Conservation (phyloP, 2,888 invertebrate species). For the Agrilus mali region DNA sequence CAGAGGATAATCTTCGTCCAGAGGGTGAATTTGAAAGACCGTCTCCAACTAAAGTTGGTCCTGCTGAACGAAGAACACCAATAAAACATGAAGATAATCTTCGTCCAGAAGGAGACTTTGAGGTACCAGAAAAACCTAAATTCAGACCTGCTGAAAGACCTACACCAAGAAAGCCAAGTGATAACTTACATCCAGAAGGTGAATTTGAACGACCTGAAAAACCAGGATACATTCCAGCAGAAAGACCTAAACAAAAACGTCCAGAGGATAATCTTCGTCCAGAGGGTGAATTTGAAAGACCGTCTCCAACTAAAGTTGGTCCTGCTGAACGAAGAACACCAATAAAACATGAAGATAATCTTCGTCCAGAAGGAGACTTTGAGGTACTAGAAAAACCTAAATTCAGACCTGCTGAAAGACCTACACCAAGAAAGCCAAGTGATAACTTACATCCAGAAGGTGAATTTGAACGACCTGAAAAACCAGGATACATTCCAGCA, state of each 20-base stretch:
- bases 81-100: conserved; percentile 32
- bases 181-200: conserved; percentile 39
- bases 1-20: conserved; percentile 33
- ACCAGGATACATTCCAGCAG: conserved; percentile 22
- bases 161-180: conserved; percentile 42
- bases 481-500: conserved; percentile 31
- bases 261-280: conserved; percentile 41
- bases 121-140: conserved; percentile 29
- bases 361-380: conserved; percentile 39
- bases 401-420: conserved; percentile 36
- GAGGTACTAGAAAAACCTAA: conserved; percentile 29
- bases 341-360: conserved; percentile 37
- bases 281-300: conserved; percentile 40
- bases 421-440: conserved; percentile 38
- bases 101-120: conserved; percentile 29
- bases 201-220: conserved; percentile 36
- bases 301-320: conserved; percentile 16
- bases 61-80: conserved; percentile 26
- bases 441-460: conserved; percentile 52
- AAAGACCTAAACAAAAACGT: conserved; percentile 35
- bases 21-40: conserved; percentile 36
- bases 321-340: conserved; percentile 26
- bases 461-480: conserved; percentile 34
- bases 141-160: conserved; percentile 38
- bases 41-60: conserved; percentile 17